phyloP scores from a whole-genome alignment of 2,797 vertebrate species.

The Hephaestus fuliginosus region DNA sequence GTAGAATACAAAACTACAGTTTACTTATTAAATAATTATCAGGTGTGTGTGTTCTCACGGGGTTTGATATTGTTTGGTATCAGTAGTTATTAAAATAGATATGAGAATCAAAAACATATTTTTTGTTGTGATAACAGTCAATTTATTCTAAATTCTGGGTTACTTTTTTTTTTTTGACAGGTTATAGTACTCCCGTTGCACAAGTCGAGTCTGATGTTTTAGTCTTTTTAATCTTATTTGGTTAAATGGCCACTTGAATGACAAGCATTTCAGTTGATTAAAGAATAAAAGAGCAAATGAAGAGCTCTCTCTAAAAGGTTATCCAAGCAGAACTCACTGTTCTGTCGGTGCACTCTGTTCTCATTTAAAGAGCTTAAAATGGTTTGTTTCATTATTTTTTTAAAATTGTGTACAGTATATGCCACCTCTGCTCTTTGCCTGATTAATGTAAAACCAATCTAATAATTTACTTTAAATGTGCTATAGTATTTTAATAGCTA shows the following conservation, averaged over 20 bases:
- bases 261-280: constrained; percentile 64
- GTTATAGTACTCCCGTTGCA: constrained; percentile 31
- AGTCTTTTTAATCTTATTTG: constrained; percentile 55
- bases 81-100: neutral
- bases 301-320: constrained; percentile 67
- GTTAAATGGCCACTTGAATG: constrained; percentile 71
- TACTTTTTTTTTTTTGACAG: constrained; percentile 22
- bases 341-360: constrained; percentile 11
- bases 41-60: neutral
- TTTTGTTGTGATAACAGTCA: neutral
- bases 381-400: constrained; percentile 17
- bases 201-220: constrained; percentile 37
- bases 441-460: neutral
- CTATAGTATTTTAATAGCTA: neutral
- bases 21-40: neutral
- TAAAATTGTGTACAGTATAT: constrained; percentile 1
- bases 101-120: constrained; percentile 2
- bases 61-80: neutral
- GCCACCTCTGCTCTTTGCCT: neutral
- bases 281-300: constrained; percentile 66
- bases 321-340: constrained; percentile 54
- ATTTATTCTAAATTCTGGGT: neutral
- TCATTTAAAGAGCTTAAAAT: constrained; percentile 30
- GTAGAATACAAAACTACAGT: neutral
- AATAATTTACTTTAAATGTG: neutral